A percentile compares a stretch with the other conserved stretches of the same genome.
Conservation (phyloP, 2,113 vertebrate genomes). For the Megalops atlanticus region DNA sequence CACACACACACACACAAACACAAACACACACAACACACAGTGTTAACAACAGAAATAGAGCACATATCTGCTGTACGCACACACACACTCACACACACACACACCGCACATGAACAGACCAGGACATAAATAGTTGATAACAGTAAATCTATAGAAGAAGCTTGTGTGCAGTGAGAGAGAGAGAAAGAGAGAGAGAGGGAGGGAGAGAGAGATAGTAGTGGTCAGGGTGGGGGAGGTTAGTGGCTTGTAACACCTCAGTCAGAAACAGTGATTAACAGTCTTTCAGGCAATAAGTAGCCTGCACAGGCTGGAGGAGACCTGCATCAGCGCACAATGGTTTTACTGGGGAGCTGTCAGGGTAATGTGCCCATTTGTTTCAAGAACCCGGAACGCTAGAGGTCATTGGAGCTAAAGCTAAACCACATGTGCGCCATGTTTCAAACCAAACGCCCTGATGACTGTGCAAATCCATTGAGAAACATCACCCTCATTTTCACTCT, state of each 20-base stretch:
- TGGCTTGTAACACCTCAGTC: neutral
- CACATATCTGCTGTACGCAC: neutral
- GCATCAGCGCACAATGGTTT: neutral
- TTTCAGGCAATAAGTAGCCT: neutral
- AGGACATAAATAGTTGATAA: neutral
- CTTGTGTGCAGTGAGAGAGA: neutral
- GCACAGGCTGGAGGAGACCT: neutral
- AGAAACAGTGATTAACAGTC: neutral
- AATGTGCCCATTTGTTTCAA: neutral
- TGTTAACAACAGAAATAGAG: neutral
- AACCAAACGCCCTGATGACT: neutral
- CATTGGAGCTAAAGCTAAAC: neutral
- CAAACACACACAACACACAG: neutral
- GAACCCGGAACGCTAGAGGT: neutral
- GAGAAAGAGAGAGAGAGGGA: neutral
- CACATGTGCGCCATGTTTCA: no score
- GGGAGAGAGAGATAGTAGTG: neutral
- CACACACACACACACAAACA: neutral
- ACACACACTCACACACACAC: conserved; percentile 1
- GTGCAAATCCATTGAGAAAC: no score
- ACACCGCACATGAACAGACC: neutral
- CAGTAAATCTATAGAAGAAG: no score
- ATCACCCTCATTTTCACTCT: neutral
- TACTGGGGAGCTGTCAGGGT: neutral
- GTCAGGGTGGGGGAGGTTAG: neutral